phyloP scores from a whole-genome alignment of 2,113 vertebrate species.

The Glaucomys volans region DNA sequence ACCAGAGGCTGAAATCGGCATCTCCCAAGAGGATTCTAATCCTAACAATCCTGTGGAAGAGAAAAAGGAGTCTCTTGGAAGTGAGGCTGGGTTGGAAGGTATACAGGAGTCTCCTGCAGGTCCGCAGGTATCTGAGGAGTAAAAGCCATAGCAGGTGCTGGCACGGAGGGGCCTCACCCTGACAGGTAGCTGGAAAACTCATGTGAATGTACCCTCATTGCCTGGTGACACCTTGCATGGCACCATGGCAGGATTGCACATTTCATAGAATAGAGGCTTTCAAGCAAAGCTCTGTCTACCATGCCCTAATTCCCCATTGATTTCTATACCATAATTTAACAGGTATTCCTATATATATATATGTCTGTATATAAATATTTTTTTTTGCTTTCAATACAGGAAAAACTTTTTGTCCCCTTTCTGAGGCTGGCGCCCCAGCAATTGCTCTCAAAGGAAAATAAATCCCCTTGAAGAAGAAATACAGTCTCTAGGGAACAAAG shows the following conservation, averaged over 20 bases:
- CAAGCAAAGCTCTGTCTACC: neutral
- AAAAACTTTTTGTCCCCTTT: constrained; percentile 49
- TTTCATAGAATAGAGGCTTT: constrained; percentile 26
- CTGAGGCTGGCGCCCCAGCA: neutral
- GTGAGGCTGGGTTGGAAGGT: neutral
- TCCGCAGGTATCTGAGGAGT: constrained; percentile 83
- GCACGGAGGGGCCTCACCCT: rapidly evolving
- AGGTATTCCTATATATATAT: neutral
- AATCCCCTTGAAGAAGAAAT: constrained; percentile 37
- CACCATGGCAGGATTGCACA: neutral
- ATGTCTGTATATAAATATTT: neutral
- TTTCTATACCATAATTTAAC: constrained; percentile 39
- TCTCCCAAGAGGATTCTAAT: constrained; percentile 68
- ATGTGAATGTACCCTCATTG: neutral
- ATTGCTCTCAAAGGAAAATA: constrained; percentile 33
- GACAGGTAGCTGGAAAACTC: neutral
- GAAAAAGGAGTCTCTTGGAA: constrained; percentile 44
- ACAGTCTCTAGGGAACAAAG: neutral
- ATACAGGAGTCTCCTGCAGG: neutral
- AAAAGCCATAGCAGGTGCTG: neutral
- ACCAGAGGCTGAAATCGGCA: neutral
- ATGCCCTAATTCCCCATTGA: neutral
- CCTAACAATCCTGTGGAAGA: neutral
- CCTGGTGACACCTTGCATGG: neutral
- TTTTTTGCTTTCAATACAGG: neutral